phyloP scores from a whole-genome alignment of 2,888 invertebrate species.

The Cyaniris semiargus region DNA sequence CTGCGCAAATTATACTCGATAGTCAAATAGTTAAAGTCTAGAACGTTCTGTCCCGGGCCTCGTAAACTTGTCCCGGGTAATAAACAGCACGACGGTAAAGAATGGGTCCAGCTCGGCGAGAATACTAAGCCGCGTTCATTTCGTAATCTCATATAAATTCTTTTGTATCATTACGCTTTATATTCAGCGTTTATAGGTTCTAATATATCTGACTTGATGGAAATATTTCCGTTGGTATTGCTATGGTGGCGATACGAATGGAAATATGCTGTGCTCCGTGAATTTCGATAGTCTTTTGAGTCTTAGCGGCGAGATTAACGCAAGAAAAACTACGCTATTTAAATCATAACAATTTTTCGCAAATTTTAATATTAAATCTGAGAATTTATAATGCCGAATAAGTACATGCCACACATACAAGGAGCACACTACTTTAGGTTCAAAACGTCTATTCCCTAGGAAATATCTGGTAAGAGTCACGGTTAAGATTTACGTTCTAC shows the following conservation, averaged over 20 bases:
- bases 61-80: slow-evolving; percentile 1
- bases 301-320: background rate
- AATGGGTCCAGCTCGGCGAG: background rate
- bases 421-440: too few species aligned
- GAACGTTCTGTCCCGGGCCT: slow-evolving; percentile 4
- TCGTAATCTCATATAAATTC: slow-evolving; percentile 1
- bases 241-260: background rate
- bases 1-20: slow-evolving; percentile 31
- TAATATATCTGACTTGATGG: background rate
- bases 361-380: too few species aligned
- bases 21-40: slow-evolving; percentile 8
- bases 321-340: background rate
- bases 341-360: too few species aligned
- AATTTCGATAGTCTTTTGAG: background rate
- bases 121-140: slow-evolving; percentile 18
- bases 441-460: too few species aligned
- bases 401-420: too few species aligned
- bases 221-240: background rate
- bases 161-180: slow-evolving; percentile 12
- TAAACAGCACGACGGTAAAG: slow-evolving; percentile 8
- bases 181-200: background rate
- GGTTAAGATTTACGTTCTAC: too few species aligned
- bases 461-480: too few species aligned
- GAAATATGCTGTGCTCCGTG: background rate
- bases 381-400: too few species aligned